A percentile compares a stretch with the other conserved stretches of the same genome.
Conservation (phyloP, 2,113 vertebrate genomes). For the rabbit (Oryctolagus cuniculus) region DNA sequence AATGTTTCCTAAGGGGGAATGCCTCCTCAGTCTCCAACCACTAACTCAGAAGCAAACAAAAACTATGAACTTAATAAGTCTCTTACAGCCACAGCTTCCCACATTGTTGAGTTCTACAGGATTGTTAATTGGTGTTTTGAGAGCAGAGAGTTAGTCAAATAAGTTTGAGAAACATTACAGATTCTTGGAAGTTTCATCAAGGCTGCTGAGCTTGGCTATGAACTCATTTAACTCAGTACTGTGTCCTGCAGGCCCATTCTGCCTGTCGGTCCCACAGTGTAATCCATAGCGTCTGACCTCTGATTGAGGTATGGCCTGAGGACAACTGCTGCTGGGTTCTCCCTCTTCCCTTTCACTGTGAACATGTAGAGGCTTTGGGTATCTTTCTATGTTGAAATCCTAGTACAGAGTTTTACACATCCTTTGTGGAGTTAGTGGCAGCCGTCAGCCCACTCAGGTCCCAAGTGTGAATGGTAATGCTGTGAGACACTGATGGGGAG, state of each 20-base stretch:
- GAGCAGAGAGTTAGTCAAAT: not conserved
- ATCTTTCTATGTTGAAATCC: slow-evolving; percentile 24
- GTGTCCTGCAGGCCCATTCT: too few species aligned
- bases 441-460: not conserved
- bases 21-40: not conserved
- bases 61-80: not conserved
- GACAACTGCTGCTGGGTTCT: not conserved
- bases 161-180: not conserved
- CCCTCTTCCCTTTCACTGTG: not conserved
- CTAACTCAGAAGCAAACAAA: not conserved
- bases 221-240: not conserved
- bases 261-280: not conserved
- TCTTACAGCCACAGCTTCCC: not conserved
- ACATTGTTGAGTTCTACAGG: not conserved
- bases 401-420: not conserved
- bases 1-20: not conserved
- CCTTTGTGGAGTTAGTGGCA: not conserved
- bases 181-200: not conserved
- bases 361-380: not conserved
- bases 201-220: not conserved
- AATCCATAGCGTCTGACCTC: not conserved
- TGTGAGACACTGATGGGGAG: not conserved
- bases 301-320: too few species aligned
- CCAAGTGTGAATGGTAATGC: not conserved
- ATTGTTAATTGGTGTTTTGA: not conserved